A percentile compares a stretch with the other conserved stretches of the same genome.
Conservation (phyloP, 2,888 invertebrate genomes). For the Camptogramma bilineatum region DNA sequence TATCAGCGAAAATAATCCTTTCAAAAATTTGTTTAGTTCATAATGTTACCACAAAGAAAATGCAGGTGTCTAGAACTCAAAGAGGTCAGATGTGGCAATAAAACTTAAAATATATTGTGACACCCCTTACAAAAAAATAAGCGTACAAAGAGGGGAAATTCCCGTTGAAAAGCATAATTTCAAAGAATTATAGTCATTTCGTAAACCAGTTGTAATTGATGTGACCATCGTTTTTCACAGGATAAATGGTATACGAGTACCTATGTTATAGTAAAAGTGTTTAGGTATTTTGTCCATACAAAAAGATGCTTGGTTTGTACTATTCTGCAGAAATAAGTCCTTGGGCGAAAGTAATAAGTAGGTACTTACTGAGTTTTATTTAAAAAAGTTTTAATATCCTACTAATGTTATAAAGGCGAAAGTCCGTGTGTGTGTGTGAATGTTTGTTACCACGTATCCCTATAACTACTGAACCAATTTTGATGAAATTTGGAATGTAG, state of each 20-base stretch:
- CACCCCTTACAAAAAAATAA: slow-evolving; percentile 33
- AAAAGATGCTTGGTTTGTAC: not conserved
- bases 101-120: slow-evolving; percentile 41
- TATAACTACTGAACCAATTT: too few relatives aligned
- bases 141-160: slow-evolving; percentile 29
- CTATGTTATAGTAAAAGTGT: not conserved
- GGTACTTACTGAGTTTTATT: too few relatives aligned
- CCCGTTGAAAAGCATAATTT: slow-evolving; percentile 18
- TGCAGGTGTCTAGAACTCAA: slow-evolving; percentile 38
- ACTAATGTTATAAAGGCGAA: too few relatives aligned
- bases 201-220: slow-evolving; percentile 9
- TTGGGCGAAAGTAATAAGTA: too few relatives aligned
- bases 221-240: slow-evolving; percentile 14
- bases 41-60: slow-evolving; percentile 46
- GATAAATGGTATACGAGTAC: too few relatives aligned
- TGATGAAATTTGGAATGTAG: too few relatives aligned
- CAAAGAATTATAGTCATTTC: slow-evolving; percentile 7
- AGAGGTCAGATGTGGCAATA: slow-evolving; percentile 39
- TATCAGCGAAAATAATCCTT: not conserved
- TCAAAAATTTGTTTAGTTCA: not conserved
- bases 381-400: too few relatives aligned
- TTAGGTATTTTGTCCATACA: slow-evolving; percentile 7
- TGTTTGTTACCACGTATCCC: too few relatives aligned
- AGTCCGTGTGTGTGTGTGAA: too few relatives aligned
- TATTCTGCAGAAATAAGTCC: not conserved